phyloP scores from a whole-genome alignment of 2,113 vertebrate species.

The Tauraco erythrolophus region DNA sequence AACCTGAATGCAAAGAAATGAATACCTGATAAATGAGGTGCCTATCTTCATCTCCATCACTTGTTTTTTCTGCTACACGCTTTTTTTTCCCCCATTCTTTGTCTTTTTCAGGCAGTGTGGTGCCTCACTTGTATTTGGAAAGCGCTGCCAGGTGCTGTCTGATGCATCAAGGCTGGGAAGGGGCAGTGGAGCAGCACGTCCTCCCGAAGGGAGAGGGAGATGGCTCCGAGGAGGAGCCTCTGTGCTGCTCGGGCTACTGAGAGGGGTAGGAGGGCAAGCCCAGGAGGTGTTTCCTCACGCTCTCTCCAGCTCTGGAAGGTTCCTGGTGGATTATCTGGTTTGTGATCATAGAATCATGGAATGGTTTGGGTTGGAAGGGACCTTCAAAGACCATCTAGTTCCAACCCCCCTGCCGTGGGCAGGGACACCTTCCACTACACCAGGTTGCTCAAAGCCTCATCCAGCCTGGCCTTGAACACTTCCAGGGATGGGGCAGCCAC shows the following conservation, averaged over 20 bases:
- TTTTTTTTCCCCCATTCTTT: not conserved
- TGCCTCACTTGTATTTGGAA: fast-evolving
- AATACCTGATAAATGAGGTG: not conserved
- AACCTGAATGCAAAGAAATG: not conserved
- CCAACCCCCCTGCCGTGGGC: not conserved
- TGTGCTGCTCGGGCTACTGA: fast-evolving
- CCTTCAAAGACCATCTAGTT: fast-evolving
- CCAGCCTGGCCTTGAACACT: fast-evolving
- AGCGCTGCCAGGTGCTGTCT: not conserved
- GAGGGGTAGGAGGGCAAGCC: not conserved
- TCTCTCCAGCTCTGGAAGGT: not conserved
- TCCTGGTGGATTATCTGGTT: not conserved
- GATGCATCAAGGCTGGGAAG: not conserved
- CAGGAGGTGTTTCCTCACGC: fast-evolving
- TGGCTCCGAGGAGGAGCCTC: not conserved
- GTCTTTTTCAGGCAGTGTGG: fast-evolving
- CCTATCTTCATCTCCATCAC: not conserved
- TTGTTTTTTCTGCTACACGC: not conserved
- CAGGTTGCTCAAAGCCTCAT: fast-evolving
- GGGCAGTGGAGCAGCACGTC: not conserved
- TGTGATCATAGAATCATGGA: not conserved
- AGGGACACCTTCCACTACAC: not conserved
- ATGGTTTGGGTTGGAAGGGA: not conserved
- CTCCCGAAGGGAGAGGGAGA: not conserved
- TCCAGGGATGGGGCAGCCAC: not conserved